phyloP scores from a whole-genome alignment of 2,888 invertebrate genomes.

The Lagria hirta region DNA sequence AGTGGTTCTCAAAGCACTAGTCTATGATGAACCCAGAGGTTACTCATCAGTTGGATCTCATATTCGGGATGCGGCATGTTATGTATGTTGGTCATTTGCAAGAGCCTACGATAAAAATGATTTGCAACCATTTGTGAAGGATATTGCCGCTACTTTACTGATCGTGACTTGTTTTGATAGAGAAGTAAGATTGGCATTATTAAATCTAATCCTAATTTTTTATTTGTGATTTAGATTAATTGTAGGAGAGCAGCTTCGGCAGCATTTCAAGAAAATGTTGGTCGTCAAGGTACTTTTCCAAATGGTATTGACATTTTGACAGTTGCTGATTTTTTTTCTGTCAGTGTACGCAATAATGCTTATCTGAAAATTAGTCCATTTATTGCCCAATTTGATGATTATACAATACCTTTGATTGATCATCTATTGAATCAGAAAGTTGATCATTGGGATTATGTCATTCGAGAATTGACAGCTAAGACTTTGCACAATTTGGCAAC shows the following conservation, averaged over 20 bases:
- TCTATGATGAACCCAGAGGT: conserved; percentile 89
- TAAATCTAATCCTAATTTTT: conserved; percentile 1
- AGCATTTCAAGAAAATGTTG: conserved; percentile 98
- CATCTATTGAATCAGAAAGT: conserved; percentile 77
- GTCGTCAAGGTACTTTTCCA: conserved; percentile 95
- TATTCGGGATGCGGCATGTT: conserved; percentile 97
- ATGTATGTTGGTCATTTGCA: conserved; percentile 98
- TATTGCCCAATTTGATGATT: conserved; percentile 75
- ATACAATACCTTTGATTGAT: conserved; percentile 77
- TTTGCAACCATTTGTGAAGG: conserved; percentile 75
- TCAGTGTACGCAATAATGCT: conserved; percentile 81
- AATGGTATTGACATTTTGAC: conserved; percentile 97
- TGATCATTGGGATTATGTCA: conserved; percentile 87
- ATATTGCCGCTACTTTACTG: conserved; percentile 83
- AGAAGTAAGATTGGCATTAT: conserved; percentile 61
- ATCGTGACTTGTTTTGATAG: conserved; percentile 92
- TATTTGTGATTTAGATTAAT: conserved; percentile 70
- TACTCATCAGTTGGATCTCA: conserved; percentile 86
- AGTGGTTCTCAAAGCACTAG: conserved; percentile 77
- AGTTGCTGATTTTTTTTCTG: conserved; percentile 91
- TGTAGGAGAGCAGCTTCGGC: conserved; percentile 96
- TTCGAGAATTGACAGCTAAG: conserved; percentile 82
- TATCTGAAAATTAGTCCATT: conserved; percentile 74
- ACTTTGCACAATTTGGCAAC: conserved; percentile 64
- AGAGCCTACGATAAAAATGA: conserved; percentile 87